These are phyloP conservation scores for Proisotoma minuta DNA, from an alignment of 2,888 invertebrate genomes.

Conservation along the genomic window DNA sequence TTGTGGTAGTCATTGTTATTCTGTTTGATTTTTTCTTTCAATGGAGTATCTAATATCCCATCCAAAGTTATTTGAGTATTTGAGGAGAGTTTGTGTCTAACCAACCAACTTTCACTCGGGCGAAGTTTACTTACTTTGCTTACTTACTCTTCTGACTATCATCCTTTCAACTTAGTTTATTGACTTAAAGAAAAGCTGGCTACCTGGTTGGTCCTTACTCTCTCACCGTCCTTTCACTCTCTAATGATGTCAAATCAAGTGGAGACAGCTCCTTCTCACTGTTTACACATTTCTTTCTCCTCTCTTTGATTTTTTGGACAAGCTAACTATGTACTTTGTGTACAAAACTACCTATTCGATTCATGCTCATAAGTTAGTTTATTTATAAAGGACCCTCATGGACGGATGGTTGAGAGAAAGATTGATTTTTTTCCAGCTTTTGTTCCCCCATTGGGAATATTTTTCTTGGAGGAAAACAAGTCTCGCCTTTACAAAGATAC, in stretches of 20 bases:
- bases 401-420: background rate
- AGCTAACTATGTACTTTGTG: constrained; percentile 8
- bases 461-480: constrained; percentile 7
- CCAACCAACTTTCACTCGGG: background rate
- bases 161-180: constrained; percentile 10
- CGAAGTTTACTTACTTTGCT: background rate
- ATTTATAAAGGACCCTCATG: constrained; percentile 12
- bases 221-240: constrained; percentile 14
- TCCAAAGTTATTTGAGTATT: background rate
- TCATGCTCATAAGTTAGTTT: constrained; percentile 5
- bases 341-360: background rate
- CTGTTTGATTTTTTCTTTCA: constrained; percentile 18
- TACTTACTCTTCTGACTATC: background rate
- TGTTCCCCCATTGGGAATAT: constrained; percentile 12
- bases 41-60: constrained; percentile 11
- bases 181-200: constrained; percentile 16
- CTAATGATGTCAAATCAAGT: constrained; percentile 40
- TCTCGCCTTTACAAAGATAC: constrained; percentile 3
- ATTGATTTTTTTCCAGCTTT: constrained; percentile 16
- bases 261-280: constrained; percentile 36
- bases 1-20: constrained; percentile 11
- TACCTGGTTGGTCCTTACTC: background rate
- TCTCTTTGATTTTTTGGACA: constrained; percentile 17
- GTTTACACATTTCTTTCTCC: constrained; percentile 34
- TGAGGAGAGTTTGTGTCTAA: background rate